phyloP scores from a whole-genome alignment of 1,140 invertebrate genomes.

The Aphaenogaster ashmeadi region DNA sequence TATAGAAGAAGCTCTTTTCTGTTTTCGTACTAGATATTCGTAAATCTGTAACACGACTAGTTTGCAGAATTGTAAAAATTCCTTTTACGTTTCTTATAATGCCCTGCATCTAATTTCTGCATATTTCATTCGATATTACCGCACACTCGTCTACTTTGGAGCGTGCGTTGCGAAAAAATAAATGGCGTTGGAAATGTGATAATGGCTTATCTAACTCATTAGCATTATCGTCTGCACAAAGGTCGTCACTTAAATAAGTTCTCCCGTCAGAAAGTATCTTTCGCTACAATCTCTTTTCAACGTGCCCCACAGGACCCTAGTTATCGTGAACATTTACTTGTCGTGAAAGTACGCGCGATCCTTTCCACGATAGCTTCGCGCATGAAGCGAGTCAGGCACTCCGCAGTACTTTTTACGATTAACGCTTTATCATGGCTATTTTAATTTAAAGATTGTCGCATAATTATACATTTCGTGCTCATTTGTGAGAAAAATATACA shows the following conservation, averaged over 20 bases:
- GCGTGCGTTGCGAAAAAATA: conserved; percentile 1
- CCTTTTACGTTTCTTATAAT: background rate
- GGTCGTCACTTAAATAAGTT: conserved; percentile 12
- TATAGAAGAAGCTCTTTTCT: background rate
- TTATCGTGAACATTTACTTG: conserved; percentile 37
- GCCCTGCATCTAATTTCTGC: background rate
- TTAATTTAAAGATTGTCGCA: conserved; percentile 17
- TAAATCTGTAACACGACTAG: background rate
- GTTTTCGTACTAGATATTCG: background rate
- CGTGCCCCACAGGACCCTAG: background rate
- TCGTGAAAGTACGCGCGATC: conserved; percentile 41
- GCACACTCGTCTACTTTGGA: background rate
- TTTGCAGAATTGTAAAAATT: background rate
- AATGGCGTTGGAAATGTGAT: background rate
- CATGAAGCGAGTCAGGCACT: background rate
- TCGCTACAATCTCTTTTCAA: conserved; percentile 31
- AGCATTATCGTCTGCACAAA: conserved; percentile 4
- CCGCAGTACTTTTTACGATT: conserved; percentile 35
- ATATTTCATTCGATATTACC: background rate
- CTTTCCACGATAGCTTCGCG: conserved; percentile 20
- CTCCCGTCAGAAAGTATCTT: conserved; percentile 35
- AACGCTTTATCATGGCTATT: conserved; percentile 11
- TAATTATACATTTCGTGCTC: conserved; percentile 18
- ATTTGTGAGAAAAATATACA: conserved; percentile 1
- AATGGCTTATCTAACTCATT: conserved; percentile 39